Evolutionary conservation across 2,797 vertebrate genomes (phyloP).

Genomic region (Syngnathus rostellatus): DNA sequence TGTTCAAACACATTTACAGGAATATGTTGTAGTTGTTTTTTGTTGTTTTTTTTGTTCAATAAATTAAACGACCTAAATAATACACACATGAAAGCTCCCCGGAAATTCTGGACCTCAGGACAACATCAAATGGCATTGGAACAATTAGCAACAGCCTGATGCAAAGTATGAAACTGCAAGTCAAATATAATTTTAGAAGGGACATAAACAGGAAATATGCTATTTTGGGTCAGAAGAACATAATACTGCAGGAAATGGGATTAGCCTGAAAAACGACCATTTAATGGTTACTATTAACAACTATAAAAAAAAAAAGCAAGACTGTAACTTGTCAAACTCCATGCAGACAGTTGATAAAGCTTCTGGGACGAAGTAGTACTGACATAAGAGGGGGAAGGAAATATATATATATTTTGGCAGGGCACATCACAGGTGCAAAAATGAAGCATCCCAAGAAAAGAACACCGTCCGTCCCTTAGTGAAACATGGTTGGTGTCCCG

Average conservation of each 20-base stretch:
- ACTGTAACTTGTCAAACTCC: no score
- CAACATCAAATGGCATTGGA: neutral
- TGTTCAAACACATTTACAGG: neutral
- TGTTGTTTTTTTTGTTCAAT: neutral
- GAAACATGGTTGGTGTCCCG: no score
- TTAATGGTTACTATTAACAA: neutral
- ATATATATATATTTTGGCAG: no score
- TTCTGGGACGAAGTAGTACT: no score
- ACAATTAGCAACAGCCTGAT: conserved; percentile 28
- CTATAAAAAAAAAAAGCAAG: no score
- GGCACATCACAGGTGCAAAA: no score
- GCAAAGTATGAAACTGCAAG: conserved; percentile 36
- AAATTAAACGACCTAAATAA: neutral
- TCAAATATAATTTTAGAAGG: neutral
- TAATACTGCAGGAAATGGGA: neutral
- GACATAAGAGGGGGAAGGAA: no score
- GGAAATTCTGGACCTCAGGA: conserved; percentile 27
- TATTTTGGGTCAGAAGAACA: neutral
- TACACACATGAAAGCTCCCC: conserved; percentile 15
- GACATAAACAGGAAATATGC: neutral
- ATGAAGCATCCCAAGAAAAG: no score
- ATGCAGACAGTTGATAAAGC: no score
- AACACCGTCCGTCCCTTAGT: no score
- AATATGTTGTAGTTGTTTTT: neutral
- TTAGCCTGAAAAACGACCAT: neutral